Evolutionary conservation across 2,797 vertebrate genomes (phyloP), one percentile per base, ranked within the genome.

Genomic region (Neostethus bicornis): DNA sequence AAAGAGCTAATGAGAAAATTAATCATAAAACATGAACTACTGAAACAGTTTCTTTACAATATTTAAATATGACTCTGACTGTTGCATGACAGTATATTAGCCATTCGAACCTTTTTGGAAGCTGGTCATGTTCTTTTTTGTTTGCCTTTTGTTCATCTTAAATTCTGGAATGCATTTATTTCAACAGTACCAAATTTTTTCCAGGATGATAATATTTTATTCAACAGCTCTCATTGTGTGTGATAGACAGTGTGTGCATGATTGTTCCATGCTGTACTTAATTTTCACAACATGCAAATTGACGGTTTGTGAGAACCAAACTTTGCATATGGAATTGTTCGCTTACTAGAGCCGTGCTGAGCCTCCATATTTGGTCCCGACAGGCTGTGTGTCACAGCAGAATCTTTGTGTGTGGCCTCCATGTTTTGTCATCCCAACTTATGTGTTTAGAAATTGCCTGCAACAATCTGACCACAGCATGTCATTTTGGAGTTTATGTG

Each of bases 341-440:
- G 55, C 58, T 48, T 77, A 57, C 52, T 53, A 45, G 64, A 73
- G 71, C 49, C 44, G 41, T 35, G 52, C 52, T 74, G 38, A 64
- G 73, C 53, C 64, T 82, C 55, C 68, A 60, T 75, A 81, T 84
- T 81, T 79, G 76, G 63, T 62, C 72, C 79, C 71, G 47, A 66
- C 75, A 73, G 77, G 68, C 81, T 43, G 62, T 55, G 69, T 79
- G 79, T 85, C 68, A 45, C 80, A 72, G 80, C 80, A 75, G 60
- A 77, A 54, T 78, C 86, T 79, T 81, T 38, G 88, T 92, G 90
- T 91, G 91, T 92, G 91, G 87, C 86, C 87, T 80, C 55, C 72
- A 73, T 89, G 87, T 91, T 91, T 90, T 90, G 86, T 91, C 85
- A 90, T 90, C 76, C 81, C 75, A 87, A 85, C 77, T 73, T 74